Base-by-base conservation (phyloP, 2,888 invertebrate genomes). In the Macrosoma leucophasiata region DNA sequence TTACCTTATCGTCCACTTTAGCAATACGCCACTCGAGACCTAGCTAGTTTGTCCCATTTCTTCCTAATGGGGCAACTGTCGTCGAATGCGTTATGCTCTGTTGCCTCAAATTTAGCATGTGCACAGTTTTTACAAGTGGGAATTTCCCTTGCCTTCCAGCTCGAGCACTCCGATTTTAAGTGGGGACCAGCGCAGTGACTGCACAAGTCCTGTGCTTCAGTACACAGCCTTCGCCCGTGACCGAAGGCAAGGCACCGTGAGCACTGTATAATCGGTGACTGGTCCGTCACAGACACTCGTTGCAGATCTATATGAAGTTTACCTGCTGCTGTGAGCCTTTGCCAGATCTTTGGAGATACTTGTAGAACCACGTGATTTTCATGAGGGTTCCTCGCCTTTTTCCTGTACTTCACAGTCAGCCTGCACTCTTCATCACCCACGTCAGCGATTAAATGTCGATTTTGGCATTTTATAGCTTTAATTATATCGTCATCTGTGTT, bases 111-210 rank as follows among this genome's bases (percentile, higher is more conserved):
- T 23, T 15, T 36, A 2, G 36, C 33, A 3, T 14, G 14, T 3
- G 9, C 8, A 15, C 39, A 43, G 24, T 44, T 44, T 6, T 21
- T 25, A 19, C 44, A 44, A 3, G 12, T 7, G 6, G 41, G 36
- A 1, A 22, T n/a, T 3, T 4, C 10, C 0, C 29, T 35, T 3
- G 28, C 27, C 2, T 28, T 13, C 20, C 30, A 20, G 6, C 17
- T 20, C 3, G 26, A 13, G 34, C 46, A 47, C 1, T 44, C 33
- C 0, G 27, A n/a, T 13, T 27, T 22, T 12, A 36, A 3, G 21
- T 51, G 48, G 0, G 39, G 33, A 0, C 41, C 51, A 0, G 43
- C 48, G 22, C 48, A 51, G 35, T 51, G 44, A 17, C 46, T 36
- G 32, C 51, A 51, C 3, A 15, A 5, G 4, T 40, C 43, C 2